phyloP scores from a whole-genome alignment of 2,888 invertebrate genomes.

The Torymus tubicola region DNA sequence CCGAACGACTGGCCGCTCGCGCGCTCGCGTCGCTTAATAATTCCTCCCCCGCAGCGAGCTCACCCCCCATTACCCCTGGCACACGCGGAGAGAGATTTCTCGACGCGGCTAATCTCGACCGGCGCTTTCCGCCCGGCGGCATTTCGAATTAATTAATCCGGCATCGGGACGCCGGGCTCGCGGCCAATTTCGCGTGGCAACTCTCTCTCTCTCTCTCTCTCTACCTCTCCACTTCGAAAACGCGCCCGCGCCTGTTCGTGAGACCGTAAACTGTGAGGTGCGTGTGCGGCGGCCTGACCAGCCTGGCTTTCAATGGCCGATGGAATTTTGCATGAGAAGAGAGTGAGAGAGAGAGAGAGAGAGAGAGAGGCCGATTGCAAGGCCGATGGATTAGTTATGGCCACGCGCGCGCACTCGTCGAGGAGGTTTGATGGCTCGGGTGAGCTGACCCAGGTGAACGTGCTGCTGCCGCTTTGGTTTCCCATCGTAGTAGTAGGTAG shows the following conservation, averaged over 20 bases:
- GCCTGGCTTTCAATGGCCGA: not conserved
- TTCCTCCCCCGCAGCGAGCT: slow-evolving; percentile 7
- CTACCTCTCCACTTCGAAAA: too few species aligned
- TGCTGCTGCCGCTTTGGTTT: too few species aligned
- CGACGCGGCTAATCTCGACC: slow-evolving; percentile 63
- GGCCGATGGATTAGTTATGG: slow-evolving; percentile 4
- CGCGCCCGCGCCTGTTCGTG: too few species aligned
- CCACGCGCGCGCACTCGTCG: too few species aligned
- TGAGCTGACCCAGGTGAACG: too few species aligned
- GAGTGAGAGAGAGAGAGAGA: too few species aligned
- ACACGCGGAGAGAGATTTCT: not conserved
- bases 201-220: slow-evolving; percentile 21
- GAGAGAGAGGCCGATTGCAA: not conserved
- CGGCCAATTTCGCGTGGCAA: slow-evolving; percentile 65
- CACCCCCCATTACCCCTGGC: slow-evolving; percentile 33
- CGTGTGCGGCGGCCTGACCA: too few species aligned
- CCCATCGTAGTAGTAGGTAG: too few species aligned
- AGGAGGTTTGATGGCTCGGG: too few species aligned
- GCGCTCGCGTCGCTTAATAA: slow-evolving; percentile 47
- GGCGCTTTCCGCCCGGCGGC: slow-evolving; percentile 65
- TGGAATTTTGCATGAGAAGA: not conserved
- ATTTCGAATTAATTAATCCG: slow-evolving; percentile 72
- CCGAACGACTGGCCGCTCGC: slow-evolving; percentile 13
- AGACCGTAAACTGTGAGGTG: too few species aligned
- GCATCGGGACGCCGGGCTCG: slow-evolving; percentile 66